Evolutionary conservation across 2,797 vertebrate species (phyloP).

Genomic region (Liparis tanakae): DNA sequence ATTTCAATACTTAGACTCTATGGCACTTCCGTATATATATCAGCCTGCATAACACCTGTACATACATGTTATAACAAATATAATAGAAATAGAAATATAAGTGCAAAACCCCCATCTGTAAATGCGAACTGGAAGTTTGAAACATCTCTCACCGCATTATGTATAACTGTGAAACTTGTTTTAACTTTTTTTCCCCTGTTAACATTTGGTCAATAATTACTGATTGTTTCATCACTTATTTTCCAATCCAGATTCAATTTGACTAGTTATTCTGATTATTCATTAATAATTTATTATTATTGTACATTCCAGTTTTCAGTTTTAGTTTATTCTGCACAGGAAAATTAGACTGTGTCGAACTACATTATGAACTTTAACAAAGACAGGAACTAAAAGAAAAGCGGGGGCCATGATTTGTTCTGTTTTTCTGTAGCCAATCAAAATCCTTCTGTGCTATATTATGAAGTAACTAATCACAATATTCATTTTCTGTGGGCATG

Average conservation of each 20-base stretch:
- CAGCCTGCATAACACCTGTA: background rate
- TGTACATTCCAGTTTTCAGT: background rate
- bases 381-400: background rate
- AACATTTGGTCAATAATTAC: background rate
- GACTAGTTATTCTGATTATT: background rate
- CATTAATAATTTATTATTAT: background rate
- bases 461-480: background rate
- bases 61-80: background rate
- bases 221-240: background rate
- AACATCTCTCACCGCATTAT: background rate
- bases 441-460: background rate
- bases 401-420: background rate
- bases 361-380: background rate
- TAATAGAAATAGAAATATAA: background rate
- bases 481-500: background rate
- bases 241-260: background rate
- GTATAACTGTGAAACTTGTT: background rate
- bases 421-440: background rate
- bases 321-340: background rate
- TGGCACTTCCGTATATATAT: background rate
- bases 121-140: background rate
- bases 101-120: background rate
- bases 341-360: background rate
- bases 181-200: background rate
- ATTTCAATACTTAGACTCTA: background rate